Evolutionary conservation across 2,113 vertebrate genomes (phyloP).

Genomic region (Rhynchomys soricoides): DNA sequence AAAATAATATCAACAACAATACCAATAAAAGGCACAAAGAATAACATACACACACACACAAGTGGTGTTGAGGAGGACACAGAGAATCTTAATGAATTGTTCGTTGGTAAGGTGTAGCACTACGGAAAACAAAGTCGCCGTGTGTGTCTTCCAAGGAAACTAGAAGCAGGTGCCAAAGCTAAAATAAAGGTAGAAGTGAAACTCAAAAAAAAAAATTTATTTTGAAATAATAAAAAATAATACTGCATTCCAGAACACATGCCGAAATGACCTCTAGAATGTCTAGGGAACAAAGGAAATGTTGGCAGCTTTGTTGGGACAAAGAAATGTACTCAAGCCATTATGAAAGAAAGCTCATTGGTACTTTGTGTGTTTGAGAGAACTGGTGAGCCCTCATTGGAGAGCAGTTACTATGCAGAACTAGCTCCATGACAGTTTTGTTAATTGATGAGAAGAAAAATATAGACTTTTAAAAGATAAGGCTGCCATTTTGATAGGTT

Average conservation of each 20-base stretch:
- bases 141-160: slow-evolving; percentile 25
- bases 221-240: not conserved
- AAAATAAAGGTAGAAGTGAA: not conserved
- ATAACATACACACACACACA: not conserved
- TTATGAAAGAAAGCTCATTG: not conserved
- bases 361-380: not conserved
- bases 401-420: not conserved
- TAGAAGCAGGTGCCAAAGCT: not conserved
- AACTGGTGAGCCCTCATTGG: not conserved
- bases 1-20: not conserved
- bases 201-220: not conserved
- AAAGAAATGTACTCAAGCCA: not conserved
- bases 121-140: not conserved
- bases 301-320: not conserved
- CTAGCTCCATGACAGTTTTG: not conserved
- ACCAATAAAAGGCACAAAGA: not conserved
- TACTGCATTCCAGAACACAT: not conserved
- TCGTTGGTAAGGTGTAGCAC: not conserved
- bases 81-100: not conserved
- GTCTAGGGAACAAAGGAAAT: not conserved
- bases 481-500: not conserved
- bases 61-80: not conserved
- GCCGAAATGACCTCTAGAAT: not conserved
- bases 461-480: not conserved
- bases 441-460: not conserved